Evolutionary conservation across 2,797 vertebrate species (phyloP).

Genomic region (Arrhamphus sclerolepis): DNA sequence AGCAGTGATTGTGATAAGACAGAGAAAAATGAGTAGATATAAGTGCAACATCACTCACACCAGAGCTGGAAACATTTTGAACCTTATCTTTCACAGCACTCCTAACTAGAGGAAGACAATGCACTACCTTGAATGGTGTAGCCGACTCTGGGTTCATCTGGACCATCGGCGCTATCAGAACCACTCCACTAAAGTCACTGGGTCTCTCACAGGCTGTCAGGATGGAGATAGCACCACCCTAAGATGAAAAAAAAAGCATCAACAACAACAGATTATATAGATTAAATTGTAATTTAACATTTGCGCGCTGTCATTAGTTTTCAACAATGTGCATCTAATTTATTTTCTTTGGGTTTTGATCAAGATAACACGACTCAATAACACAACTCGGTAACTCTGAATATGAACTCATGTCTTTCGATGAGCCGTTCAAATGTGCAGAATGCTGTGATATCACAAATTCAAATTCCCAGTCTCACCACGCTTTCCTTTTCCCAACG

Average conservation of each 20-base stretch:
- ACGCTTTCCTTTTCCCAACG: no score
- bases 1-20: constrained; percentile 8
- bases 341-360: no score
- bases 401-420: no score
- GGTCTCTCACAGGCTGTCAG: constrained; percentile 89
- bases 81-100: neutral
- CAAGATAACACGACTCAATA: no score
- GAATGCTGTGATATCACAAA: no score
- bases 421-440: no score
- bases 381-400: no score
- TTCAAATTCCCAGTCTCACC: no score
- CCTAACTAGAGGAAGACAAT: constrained; percentile 3
- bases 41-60: no score
- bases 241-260: constrained; percentile 5
- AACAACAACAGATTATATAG: neutral
- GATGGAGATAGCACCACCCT: constrained; percentile 95
- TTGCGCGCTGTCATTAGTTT: no score
- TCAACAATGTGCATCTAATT: no score
- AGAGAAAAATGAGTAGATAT: no score
- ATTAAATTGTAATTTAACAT: neutral
- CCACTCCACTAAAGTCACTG: constrained; percentile 87
- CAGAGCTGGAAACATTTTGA: neutral
- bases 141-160: constrained; percentile 92
- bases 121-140: constrained; percentile 91
- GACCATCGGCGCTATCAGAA: constrained; percentile 91